phyloP scores from a whole-genome alignment of 1,140 invertebrate genomes.

The Helicoverpa armigera region DNA sequence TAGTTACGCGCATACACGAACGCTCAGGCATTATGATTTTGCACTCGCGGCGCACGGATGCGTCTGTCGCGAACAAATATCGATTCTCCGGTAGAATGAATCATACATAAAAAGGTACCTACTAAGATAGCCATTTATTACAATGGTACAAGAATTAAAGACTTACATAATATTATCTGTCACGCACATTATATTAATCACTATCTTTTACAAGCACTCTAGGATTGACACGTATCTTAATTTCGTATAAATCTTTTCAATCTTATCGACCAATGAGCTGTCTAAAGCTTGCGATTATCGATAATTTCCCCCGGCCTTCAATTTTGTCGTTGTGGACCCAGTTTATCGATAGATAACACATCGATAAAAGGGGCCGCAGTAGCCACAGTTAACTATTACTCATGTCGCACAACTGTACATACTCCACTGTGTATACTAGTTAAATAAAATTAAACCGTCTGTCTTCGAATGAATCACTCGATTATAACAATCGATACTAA shows the following conservation, averaged over 20 bases:
- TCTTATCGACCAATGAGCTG: slow-evolving; percentile 37
- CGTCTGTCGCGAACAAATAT: too few species aligned
- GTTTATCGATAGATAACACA: slow-evolving; percentile 42
- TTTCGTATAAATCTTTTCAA: slow-evolving; percentile 30
- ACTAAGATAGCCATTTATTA: too few species aligned
- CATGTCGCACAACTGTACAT: slow-evolving; percentile 19
- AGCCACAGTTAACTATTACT: slow-evolving; percentile 27
- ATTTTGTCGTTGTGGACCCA: slow-evolving; percentile 24
- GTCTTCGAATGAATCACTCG: slow-evolving; percentile 7
- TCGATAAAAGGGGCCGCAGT: slow-evolving; percentile 44
- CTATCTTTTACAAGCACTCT: neutral
- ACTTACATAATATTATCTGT: neutral
- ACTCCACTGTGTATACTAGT: slow-evolving; percentile 2
- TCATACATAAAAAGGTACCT: too few species aligned
- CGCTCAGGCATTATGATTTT: too few species aligned
- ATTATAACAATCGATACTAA: slow-evolving; percentile 15
- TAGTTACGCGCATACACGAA: too few species aligned
- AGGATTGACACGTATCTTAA: slow-evolving; percentile 17
- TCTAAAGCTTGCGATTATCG: slow-evolving; percentile 31
- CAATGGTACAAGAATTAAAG: neutral
- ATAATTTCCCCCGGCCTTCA: slow-evolving; percentile 37
- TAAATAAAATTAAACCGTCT: slow-evolving; percentile 4
- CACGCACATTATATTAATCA: slow-evolving; percentile 6
- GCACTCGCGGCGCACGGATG: too few species aligned
- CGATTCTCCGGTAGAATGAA: too few species aligned